Base-by-base conservation (phyloP, 2,888 invertebrate genomes). In the Drosophila subquinaria region DNA sequence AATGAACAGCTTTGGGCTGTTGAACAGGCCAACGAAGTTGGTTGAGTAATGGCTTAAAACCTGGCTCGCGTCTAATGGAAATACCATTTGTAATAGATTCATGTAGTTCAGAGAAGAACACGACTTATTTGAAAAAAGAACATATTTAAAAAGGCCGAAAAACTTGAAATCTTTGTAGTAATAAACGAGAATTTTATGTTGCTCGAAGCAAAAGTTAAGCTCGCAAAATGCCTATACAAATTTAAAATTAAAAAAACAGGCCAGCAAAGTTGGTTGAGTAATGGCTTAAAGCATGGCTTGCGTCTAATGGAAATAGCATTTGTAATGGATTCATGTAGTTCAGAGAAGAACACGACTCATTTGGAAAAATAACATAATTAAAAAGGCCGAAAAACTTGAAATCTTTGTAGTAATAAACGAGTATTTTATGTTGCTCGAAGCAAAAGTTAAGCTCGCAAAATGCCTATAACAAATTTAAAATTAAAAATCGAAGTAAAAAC, bases 381-480 rank as follows among this genome's bases (percentile, higher is more conserved):
- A 57, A 48, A 64, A 42, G 10, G 13, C 45, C 17, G 20, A 68
- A 62, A 61, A 61, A 69, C 79, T 64, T 40, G 65, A 66, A 51
- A 40, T 68, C 27, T 11, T 50, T 8, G 4, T n/a, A 36, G 38
- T 17, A 38, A 57, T 13, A 69, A 57, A 79, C 64, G 27, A 73
- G 57, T 67, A 56, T 57, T 15, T 55, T 33, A 43, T 15, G 27
- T 33, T 47, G 30, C 10, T 36, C 68, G 13, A 47, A 53, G 30
- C 27, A 27, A n/a, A n/a, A n/a, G n/a, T n/a, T n/a, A n/a, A n/a
- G n/a, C n/a, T n/a, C n/a, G n/a, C n/a, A n/a, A 69, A 59, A 60
- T 52, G 66, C 57, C 56, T 69, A 60, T 70, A 70, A 70, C 74
- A 74, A 79, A 76, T 76, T 64, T 45, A 33, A 52, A 57, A 15